Percentiles rank a stretch among this genome's conserved stretches.
phyloP scores from a whole-genome alignment of 1,140 invertebrate species.

The Zaprionus capensis region DNA sequence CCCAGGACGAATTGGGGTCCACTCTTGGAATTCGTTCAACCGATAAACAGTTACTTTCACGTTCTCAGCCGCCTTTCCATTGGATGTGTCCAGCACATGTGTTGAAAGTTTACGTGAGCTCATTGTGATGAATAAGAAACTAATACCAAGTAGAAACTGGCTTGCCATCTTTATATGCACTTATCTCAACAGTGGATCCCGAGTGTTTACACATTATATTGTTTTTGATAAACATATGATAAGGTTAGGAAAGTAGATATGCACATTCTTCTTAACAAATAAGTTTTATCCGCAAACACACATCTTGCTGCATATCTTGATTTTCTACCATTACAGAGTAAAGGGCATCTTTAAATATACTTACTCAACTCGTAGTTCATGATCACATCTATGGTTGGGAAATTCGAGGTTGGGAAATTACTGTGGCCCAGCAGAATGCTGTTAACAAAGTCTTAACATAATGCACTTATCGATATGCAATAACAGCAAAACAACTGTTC shows the following conservation, averaged over 20 bases:
- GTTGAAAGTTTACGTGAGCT: conserved; percentile 85
- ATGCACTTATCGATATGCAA: conserved; percentile 25
- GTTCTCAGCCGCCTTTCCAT: conserved; percentile 87
- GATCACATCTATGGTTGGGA: no score
- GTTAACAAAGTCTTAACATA: not conserved
- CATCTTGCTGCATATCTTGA: no score
- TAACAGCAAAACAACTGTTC: not conserved
- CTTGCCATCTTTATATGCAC: conserved; percentile 1
- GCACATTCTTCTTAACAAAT: not conserved
- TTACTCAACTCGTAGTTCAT: not conserved
- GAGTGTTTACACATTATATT: conserved; percentile 18
- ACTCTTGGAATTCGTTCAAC: conserved; percentile 84
- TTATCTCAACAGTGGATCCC: conserved; percentile 2
- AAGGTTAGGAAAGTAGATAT: not conserved
- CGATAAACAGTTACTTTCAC: conserved; percentile 87
- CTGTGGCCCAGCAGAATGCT: not conserved
- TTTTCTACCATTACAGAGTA: no score
- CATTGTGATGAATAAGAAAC: conserved; percentile 72
- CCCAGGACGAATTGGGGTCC: conserved; percentile 86
- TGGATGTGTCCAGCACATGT: conserved; percentile 88
- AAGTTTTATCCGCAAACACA: no score
- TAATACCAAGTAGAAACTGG: conserved; percentile 1
- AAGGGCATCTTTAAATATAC: no score
- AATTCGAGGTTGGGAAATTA: not conserved
- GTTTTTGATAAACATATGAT: conserved; percentile 1